Conservation (phyloP, 2,797 vertebrate species). For the Diceros bicornis region DNA sequence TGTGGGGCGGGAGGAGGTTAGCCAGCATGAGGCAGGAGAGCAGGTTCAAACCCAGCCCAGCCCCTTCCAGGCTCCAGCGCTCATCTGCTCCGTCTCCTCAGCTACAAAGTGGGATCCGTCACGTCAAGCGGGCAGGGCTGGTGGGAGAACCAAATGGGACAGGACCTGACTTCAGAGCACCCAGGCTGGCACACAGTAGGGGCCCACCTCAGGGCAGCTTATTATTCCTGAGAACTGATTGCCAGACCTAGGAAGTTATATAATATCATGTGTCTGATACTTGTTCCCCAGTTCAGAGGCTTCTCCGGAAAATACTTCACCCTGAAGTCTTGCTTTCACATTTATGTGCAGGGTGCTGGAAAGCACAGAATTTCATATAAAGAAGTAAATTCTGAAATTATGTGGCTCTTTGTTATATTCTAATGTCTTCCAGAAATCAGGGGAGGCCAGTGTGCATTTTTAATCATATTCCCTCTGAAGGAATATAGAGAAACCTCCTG, state of each 20-base stretch:
- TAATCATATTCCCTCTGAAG: conserved; percentile 69
- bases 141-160: not conserved
- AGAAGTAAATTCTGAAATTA: conserved; percentile 72
- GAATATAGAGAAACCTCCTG: conserved; percentile 40
- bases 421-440: conserved; percentile 48
- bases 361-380: conserved; percentile 57
- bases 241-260: not conserved
- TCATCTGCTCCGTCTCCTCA: not conserved
- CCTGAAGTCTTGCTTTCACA: conserved; percentile 6
- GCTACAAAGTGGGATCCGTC: not conserved
- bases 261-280: not conserved
- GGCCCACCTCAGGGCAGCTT: not conserved
- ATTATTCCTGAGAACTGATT: not conserved
- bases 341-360: conserved; percentile 33
- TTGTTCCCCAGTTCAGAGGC: not conserved
- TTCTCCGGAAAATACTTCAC: conserved; percentile 65
- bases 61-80: fast-evolving
- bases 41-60: not conserved
- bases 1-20: not conserved
- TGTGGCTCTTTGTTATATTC: conserved; percentile 62
- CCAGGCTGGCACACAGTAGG: not conserved
- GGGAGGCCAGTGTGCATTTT: conserved; percentile 28
- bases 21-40: not conserved
- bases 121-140: not conserved
- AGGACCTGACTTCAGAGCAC: not conserved